A percentile compares a stretch with the other conserved stretches of the same genome.
phyloP scores from a whole-genome alignment of 2,113 vertebrate genomes.

The Tonatia bakeri region DNA sequence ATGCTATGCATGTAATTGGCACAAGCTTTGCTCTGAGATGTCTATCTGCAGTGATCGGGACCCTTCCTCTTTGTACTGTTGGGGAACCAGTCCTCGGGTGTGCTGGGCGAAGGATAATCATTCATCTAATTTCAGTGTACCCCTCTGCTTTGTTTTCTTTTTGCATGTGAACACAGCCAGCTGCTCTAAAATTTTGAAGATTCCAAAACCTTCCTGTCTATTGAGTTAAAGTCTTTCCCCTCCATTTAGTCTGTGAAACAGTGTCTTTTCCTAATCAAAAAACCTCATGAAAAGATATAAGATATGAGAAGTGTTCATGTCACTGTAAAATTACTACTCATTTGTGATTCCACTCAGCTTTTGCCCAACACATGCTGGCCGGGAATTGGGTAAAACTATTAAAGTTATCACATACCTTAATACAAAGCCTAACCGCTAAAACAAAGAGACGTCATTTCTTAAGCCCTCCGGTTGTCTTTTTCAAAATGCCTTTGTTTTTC shows the following conservation, averaged over 20 bases:
- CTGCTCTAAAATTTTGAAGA: conserved; percentile 23
- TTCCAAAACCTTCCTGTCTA: conserved; percentile 6
- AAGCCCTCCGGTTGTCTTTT: conserved; percentile 12
- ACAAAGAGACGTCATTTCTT: conserved; percentile 4
- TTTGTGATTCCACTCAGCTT: background rate
- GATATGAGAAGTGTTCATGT: background rate
- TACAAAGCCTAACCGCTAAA: background rate
- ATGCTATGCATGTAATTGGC: conserved; percentile 13
- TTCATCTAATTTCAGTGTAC: background rate
- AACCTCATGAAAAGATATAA: conserved; percentile 17
- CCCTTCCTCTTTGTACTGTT: background rate
- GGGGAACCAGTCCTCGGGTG: background rate
- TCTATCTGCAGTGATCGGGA: background rate
- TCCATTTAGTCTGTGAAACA: conserved; percentile 26
- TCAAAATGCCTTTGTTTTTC: background rate
- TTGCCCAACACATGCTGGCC: background rate
- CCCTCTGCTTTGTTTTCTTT: background rate
- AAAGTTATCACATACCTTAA: background rate
- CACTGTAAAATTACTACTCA: background rate
- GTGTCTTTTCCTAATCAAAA: background rate
- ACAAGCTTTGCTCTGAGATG: background rate
- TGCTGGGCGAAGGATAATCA: background rate
- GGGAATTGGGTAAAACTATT: background rate
- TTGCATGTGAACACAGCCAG: background rate
- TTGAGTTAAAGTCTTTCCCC: conserved; percentile 7